These are phyloP conservation scores for Bubalus kerabau DNA, from an alignment of 2,113 vertebrate genomes.

Conservation along the genomic window DNA sequence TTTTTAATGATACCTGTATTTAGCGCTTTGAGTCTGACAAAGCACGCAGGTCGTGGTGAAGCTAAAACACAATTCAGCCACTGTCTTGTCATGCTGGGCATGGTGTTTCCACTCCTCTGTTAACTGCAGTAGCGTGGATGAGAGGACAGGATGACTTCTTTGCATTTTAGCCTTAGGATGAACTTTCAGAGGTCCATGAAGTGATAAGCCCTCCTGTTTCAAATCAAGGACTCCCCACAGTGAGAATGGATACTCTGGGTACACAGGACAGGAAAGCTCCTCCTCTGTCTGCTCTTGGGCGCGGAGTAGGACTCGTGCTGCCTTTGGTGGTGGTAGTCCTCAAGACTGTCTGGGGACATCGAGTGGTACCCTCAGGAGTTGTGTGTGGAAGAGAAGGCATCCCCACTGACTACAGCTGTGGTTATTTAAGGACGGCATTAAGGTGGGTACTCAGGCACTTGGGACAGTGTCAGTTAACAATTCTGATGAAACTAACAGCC, in stretches of 20 bases:
- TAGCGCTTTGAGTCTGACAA: background rate
- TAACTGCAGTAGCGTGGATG: background rate
- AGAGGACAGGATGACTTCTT: background rate
- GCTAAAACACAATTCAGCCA: background rate
- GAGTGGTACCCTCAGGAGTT: background rate
- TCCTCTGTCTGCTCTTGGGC: background rate
- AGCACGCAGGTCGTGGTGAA: background rate
- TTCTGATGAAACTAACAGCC: background rate
- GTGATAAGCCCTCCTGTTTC: background rate
- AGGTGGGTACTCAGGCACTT: background rate
- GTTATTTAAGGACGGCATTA: background rate
- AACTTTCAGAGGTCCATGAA: background rate
- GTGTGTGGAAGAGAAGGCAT: background rate
- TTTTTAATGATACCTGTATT: background rate
- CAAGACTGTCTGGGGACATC: background rate
- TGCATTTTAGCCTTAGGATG: background rate
- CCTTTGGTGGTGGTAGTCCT: background rate
- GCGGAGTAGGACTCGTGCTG: background rate
- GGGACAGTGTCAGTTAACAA: background rate
- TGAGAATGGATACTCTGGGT: background rate
- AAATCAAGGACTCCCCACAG: background rate
- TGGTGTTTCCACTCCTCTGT: background rate
- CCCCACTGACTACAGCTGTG: background rate
- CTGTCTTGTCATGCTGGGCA: rapidly evolving
- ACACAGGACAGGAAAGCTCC: background rate